Conservation (phyloP, 2,113 vertebrate genomes). For the Chaenocephalus aceratus region DNA sequence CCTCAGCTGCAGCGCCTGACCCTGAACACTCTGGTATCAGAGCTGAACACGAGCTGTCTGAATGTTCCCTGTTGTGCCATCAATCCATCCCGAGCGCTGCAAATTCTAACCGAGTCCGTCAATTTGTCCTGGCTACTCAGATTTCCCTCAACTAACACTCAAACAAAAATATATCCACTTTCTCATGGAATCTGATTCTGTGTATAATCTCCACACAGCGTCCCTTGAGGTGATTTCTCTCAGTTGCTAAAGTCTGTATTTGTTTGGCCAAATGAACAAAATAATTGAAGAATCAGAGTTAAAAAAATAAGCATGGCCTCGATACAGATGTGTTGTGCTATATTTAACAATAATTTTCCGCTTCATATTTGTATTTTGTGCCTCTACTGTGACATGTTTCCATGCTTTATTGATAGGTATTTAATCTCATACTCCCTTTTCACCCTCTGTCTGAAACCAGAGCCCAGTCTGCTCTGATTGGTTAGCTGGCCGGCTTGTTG, state of each 20-base stretch:
- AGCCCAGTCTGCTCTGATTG: too few species aligned
- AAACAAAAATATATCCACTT: constrained; percentile 4
- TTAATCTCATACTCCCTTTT: too few species aligned
- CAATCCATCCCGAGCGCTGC: constrained; percentile 46
- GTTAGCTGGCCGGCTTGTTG: too few species aligned
- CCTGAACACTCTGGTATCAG: constrained; percentile 24
- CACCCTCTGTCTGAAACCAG: too few species aligned
- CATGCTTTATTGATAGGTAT: too few species aligned
- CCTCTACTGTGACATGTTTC: too few species aligned
- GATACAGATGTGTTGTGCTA: not conserved
- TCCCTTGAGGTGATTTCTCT: not conserved
- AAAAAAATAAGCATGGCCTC: not conserved
- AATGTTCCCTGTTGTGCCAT: constrained; percentile 51
- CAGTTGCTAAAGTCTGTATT: not conserved
- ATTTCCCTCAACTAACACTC: constrained; percentile 42
- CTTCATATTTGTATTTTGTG: too few species aligned
- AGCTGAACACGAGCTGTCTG: constrained; percentile 49
- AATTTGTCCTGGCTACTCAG: constrained; percentile 61
- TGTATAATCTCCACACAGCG: not conserved
- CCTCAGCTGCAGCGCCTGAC: constrained; percentile 5
- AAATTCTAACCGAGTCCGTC: constrained; percentile 30
- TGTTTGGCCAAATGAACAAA: not conserved
- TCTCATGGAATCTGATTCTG: constrained; percentile 1
- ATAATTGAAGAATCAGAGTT: not conserved
- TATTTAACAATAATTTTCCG: not conserved